Conservation (phyloP, 2,888 invertebrate species). For the Agonum fuliginosum region DNA sequence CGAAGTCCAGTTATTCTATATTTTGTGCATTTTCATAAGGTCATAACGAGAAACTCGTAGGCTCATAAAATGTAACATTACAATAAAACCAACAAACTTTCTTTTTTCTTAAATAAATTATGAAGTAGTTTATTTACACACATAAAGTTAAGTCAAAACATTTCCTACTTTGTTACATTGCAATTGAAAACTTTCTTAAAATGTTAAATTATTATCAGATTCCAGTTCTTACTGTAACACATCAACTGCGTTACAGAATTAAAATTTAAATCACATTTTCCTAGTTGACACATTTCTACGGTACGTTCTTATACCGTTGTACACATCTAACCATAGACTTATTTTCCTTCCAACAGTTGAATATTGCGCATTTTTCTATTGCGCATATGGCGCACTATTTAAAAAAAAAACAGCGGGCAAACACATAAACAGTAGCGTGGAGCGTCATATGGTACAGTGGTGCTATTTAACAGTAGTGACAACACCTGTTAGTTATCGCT, state of each 20-base stretch:
- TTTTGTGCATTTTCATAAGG: too few species aligned
- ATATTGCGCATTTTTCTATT: too few species aligned
- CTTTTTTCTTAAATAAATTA: too few species aligned
- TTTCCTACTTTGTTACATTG: neutral
- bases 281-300: conserved; percentile 22
- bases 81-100: too few species aligned
- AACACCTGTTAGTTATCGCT: neutral
- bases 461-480: conserved; percentile 4
- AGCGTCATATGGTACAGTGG: conserved; percentile 11
- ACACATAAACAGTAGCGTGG: neutral
- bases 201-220: neutral
- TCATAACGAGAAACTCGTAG: too few species aligned
- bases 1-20: too few species aligned
- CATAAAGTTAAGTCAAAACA: neutral
- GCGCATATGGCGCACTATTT: neutral
- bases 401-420: neutral
- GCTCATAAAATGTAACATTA: too few species aligned
- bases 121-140: too few species aligned
- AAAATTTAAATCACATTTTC: conserved; percentile 5
- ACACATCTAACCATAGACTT: too few species aligned
- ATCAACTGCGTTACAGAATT: neutral
- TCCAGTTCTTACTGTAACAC: neutral
- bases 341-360: too few species aligned
- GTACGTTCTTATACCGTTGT: neutral
- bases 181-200: neutral